Evolutionary conservation across 2,888 invertebrate genomes (phyloP), one percentile per base, ranked within the genome.

Genomic region (Galerucella nymphaeae): DNA sequence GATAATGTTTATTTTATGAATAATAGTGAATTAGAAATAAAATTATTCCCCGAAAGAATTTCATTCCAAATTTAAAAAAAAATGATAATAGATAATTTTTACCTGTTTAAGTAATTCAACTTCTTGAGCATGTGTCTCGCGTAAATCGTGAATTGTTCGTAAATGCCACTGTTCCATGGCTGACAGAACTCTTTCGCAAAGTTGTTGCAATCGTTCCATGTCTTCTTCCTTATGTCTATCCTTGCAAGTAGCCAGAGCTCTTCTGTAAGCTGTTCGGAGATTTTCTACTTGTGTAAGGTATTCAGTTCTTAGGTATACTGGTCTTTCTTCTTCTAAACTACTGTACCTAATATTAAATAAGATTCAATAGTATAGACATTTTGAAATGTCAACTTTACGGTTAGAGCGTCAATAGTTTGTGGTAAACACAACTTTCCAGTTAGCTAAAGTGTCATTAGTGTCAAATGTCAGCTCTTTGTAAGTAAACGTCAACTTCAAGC

Each of bases 161-260:
- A 94, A 90, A 85, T 96, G 96, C 82, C 95, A 95, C 84, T 93
- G 94, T 87, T 96, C 96, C 94, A 96, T 95, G 50, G 96, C 95
- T 80, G 94, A 89, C 78, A 97, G 89, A 58, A 97, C 97, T 85
- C 96, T 96, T 87, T 97, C 96, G 85, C 96, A 96, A 71, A 97
- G 89, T 77, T 93, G 93, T 72, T 84, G 84, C 63, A 96, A 88
- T 85, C 96, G 95, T 85, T 96, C 95, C 81, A 96, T 94, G 88
- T 96, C 96, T 59, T 92, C 91, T 86, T 95, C 94, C 65, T 88
- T 88, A 16, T 88, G 89, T 82, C 91, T 91, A 69, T 90, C 90
- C 84, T 89, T 89, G 77, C 90, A 90, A 61, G 89, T 89, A 42
- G 89, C 87, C 69, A 91, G 87, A 6, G 90, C 90, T 80, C 90